Percentiles rank a stretch among this genome's conserved stretches.
Conservation (phyloP, 2,113 vertebrate species). For the Crypturellus undulatus region DNA sequence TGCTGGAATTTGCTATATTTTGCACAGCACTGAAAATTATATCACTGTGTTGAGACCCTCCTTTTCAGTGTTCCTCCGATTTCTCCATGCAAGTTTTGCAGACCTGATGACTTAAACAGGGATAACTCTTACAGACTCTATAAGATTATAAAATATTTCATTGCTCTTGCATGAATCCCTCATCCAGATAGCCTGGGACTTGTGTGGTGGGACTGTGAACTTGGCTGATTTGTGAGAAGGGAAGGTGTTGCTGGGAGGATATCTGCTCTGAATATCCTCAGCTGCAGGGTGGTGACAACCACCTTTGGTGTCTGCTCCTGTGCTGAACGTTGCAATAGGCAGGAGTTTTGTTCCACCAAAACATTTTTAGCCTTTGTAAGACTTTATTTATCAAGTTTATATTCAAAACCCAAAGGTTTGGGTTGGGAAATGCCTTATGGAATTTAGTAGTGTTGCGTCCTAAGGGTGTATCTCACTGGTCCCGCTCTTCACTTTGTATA, state of each 20-base stretch:
- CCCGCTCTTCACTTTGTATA: fast-evolving
- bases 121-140: not conserved
- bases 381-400: not conserved
- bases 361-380: fast-evolving
- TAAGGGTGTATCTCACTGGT: not conserved
- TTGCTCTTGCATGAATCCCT: not conserved
- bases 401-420: not conserved
- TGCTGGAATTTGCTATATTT: not conserved
- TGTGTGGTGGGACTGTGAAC: not conserved
- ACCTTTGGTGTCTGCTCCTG: not conserved
- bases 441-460: not conserved
- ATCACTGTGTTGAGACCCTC: not conserved
- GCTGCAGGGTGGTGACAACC: not conserved
- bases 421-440: not conserved
- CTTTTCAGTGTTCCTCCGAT: not conserved
- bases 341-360: not conserved
- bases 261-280: not conserved
- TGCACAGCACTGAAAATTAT: not conserved
- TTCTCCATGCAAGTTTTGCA: not conserved
- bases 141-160: not conserved
- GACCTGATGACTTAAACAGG: not conserved
- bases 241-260: not conserved
- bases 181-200: not conserved
- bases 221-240: not conserved
- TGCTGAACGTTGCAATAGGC: not conserved